phyloP scores from a whole-genome alignment of 2,888 invertebrate genomes.

The Hedya salicella region DNA sequence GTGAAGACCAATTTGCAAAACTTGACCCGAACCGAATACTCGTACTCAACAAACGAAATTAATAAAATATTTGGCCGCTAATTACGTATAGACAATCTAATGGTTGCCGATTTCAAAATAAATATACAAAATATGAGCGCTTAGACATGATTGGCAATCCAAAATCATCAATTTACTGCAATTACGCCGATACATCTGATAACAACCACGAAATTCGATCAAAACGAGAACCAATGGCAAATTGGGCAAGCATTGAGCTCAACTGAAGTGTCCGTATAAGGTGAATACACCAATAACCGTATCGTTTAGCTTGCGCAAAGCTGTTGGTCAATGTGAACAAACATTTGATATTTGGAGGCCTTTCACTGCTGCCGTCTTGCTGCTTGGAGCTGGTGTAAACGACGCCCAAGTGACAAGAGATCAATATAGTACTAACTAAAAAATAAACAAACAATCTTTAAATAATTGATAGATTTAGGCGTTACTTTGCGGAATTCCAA shows the following conservation, averaged over 20 bases:
- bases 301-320: slow-evolving; percentile 38
- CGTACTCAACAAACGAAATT: too few relatives aligned
- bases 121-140: background rate
- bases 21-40: too few relatives aligned
- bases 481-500: too few relatives aligned
- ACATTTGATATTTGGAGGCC: slow-evolving; percentile 42
- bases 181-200: slow-evolving; percentile 18
- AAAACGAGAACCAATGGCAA: slow-evolving; percentile 24
- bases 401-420: slow-evolving; percentile 1
- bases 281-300: slow-evolving; percentile 33
- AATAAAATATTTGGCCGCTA: too few relatives aligned
- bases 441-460: too few relatives aligned
- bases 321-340: slow-evolving; percentile 39
- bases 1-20: too few relatives aligned
- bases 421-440: background rate
- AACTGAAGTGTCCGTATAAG: slow-evolving; percentile 27
- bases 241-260: slow-evolving; percentile 21
- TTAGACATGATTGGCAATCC: background rate
- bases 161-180: slow-evolving; percentile 5
- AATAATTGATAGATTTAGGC: too few relatives aligned
- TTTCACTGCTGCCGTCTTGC: slow-evolving; percentile 38
- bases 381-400: background rate
- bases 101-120: background rate
- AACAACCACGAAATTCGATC: slow-evolving; percentile 26
- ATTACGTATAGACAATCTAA: too few relatives aligned